phyloP scores from a whole-genome alignment of 2,888 invertebrate species.

The Ptycholaimellus sp. region DNA sequence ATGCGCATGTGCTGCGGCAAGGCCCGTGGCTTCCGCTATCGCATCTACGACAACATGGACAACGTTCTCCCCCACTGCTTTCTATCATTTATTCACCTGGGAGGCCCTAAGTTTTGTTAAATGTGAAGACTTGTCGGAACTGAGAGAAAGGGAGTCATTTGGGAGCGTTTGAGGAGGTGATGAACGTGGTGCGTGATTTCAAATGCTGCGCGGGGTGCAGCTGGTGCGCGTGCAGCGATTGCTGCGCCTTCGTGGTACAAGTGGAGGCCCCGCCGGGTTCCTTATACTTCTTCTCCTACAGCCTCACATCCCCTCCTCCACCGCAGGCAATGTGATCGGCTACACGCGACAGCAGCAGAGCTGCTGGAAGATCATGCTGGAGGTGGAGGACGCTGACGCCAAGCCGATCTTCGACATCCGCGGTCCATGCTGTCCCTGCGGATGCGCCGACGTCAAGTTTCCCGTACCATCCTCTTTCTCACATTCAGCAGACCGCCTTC shows the following conservation, averaged over 20 bases:
- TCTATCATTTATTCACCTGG: constrained; percentile 1
- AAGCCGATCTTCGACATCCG: constrained; percentile 51
- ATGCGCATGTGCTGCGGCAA: constrained; percentile 25
- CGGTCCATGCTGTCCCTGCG: constrained; percentile 49
- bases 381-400: constrained; percentile 47
- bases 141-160: background rate
- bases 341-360: constrained; percentile 23
- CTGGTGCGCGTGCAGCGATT: constrained; percentile 32
- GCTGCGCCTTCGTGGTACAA: constrained; percentile 3
- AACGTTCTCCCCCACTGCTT: constrained; percentile 9
- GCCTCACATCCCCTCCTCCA: no score
- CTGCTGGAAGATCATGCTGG: constrained; percentile 39
- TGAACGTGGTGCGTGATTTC: constrained; percentile 54
- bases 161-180: constrained; percentile 39
- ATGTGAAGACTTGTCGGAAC: no score
- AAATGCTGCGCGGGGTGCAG: constrained; percentile 60
- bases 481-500: no score
- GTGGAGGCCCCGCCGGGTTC: constrained; percentile 4
- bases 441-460: constrained; percentile 5
- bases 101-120: no score
- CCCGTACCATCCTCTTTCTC: no score
- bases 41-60: constrained; percentile 24
- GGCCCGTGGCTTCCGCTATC: constrained; percentile 24
- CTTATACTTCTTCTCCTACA: no score
- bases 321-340: constrained; percentile 23